Evolutionary conservation across 2,797 vertebrate genomes (phyloP).

Genomic region (Eidolon dupreanum): DNA sequence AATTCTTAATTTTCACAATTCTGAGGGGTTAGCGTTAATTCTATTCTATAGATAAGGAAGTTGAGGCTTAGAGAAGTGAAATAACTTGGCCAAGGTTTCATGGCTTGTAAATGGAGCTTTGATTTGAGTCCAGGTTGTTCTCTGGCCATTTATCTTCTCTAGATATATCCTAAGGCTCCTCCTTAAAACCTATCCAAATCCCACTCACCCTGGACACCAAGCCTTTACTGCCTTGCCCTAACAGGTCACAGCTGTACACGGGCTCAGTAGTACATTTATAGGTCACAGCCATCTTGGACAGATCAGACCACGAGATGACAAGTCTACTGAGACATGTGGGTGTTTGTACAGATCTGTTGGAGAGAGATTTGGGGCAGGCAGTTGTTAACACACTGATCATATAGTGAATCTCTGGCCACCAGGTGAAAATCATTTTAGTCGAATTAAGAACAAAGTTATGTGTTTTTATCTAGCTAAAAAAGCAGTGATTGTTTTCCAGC

Average conservation of each 20-base stretch:
- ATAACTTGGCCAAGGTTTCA: neutral
- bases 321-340: accelerated
- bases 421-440: neutral
- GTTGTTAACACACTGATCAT: neutral
- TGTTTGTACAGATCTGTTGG: accelerated
- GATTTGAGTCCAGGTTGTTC: neutral
- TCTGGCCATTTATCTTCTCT: neutral
- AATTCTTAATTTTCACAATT: neutral
- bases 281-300: neutral
- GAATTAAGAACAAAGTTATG: neutral
- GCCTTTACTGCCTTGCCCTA: neutral
- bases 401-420: neutral
- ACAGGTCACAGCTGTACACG: neutral
- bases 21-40: neutral
- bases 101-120: neutral
- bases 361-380: neutral
- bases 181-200: neutral
- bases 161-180: neutral
- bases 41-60: neutral
- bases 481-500: neutral
- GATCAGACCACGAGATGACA: neutral
- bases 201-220: neutral
- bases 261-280: neutral
- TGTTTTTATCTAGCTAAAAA: neutral
- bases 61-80: neutral